Evolutionary conservation across 1,140 invertebrate genomes (phyloP).

Genomic region (Bombus huntii): DNA sequence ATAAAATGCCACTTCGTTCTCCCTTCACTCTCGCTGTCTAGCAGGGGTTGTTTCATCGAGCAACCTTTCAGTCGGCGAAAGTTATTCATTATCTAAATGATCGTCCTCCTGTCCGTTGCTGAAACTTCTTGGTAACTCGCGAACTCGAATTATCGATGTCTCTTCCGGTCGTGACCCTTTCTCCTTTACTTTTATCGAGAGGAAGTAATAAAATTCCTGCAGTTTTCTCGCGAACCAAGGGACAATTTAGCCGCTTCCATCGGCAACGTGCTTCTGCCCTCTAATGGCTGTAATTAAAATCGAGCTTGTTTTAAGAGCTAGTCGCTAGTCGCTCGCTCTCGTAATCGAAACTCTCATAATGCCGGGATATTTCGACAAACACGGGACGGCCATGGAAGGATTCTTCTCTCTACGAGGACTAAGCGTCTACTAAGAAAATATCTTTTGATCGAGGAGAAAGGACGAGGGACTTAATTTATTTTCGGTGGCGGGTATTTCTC

Average conservation of each 20-base stretch:
- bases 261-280: neutral
- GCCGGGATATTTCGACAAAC: neutral
- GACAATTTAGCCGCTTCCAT: neutral
- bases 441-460: neutral
- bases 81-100: conserved; percentile 20
- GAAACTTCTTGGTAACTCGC: neutral
- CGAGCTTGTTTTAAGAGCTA: neutral
- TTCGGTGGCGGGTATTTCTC: neutral
- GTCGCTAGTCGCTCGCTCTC: neutral
- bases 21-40: neutral
- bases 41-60: neutral
- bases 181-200: neutral
- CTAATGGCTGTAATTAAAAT: conserved; percentile 14
- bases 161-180: neutral
- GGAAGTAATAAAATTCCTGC: conserved; percentile 8
- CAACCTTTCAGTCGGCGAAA: neutral
- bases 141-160: conserved; percentile 13
- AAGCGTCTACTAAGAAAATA: neutral
- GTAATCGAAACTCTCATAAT: neutral
- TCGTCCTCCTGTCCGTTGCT: neutral
- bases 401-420: neutral
- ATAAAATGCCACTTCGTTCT: neutral
- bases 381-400: neutral
- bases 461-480: neutral
- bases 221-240: neutral